These are phyloP conservation scores for Bothrops jararaca DNA, from an alignment of 2,113 vertebrate species.

Conservation along the genomic window DNA sequence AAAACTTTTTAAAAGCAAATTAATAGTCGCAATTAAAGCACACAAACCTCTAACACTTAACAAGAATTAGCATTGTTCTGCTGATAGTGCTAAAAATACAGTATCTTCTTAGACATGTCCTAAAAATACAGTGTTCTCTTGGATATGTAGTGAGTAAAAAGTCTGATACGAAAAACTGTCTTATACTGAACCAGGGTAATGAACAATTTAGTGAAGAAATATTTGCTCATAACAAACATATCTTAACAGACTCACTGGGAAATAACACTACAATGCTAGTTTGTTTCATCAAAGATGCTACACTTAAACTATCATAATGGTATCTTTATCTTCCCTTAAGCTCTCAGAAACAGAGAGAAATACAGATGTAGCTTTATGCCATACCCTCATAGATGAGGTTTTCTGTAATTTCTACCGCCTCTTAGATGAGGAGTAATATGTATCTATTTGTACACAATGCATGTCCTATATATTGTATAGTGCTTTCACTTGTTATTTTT, in stretches of 20 bases:
- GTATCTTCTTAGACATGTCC: conserved; percentile 20
- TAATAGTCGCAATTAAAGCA: conserved; percentile 50
- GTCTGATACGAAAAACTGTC: background rate
- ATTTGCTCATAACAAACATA: background rate
- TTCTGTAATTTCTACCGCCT: background rate
- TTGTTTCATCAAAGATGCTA: background rate
- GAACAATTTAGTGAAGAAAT: background rate
- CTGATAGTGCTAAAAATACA: conserved; percentile 45
- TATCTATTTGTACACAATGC: background rate
- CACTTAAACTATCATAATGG: background rate
- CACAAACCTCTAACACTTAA: conserved; percentile 24
- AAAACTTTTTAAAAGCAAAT: conserved; percentile 15
- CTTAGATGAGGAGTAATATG: background rate
- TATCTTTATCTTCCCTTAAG: background rate
- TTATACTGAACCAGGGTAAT: background rate
- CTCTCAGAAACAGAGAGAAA: background rate
- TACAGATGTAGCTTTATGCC: background rate
- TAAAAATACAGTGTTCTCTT: conserved; percentile 50
- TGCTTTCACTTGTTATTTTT: background rate
- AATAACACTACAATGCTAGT: background rate
- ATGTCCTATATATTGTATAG: background rate
- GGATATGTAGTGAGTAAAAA: background rate
- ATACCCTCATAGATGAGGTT: background rate
- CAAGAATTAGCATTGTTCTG: conserved; percentile 43
- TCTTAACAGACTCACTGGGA: background rate